Conservation (phyloP, 2,797 vertebrate genomes). For the Schizopygopsis pylzovi region DNA sequence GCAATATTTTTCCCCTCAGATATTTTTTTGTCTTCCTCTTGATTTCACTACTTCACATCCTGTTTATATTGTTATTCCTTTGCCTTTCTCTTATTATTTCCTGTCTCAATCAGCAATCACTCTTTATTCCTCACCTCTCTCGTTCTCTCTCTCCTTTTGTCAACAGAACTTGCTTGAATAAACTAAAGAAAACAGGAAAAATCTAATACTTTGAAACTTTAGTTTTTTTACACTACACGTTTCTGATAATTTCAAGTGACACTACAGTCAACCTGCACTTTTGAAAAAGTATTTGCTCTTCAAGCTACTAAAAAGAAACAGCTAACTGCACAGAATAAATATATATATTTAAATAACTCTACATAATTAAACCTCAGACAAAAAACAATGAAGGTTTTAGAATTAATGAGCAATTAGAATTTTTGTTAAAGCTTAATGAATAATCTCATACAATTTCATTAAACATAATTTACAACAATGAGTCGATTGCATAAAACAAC, state of each 20-base stretch:
- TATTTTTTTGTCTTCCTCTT: constrained; percentile 8
- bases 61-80: constrained; percentile 29
- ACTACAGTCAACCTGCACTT: not conserved
- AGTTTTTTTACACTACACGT: not conserved
- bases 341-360: not conserved
- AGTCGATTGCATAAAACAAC: not conserved
- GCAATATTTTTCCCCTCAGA: not conserved
- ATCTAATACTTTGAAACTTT: not conserved
- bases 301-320: not conserved
- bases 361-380: not conserved
- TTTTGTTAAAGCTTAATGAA: not conserved
- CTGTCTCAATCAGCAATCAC: constrained; percentile 24
- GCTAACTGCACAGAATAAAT: not conserved
- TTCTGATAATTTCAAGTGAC: not conserved
- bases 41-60: constrained; percentile 21
- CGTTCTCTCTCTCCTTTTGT: constrained; percentile 14
- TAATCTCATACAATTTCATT: not conserved
- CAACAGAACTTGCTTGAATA: constrained; percentile 6
- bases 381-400: not conserved
- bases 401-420: constrained; percentile 7
- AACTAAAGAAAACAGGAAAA: not conserved
- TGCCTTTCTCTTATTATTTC: not conserved
- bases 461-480: not conserved
- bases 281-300: not conserved
- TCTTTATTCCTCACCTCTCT: constrained; percentile 2